Base-by-base conservation (phyloP, 2,797 vertebrate genomes). In the Iguana delicatissima region DNA sequence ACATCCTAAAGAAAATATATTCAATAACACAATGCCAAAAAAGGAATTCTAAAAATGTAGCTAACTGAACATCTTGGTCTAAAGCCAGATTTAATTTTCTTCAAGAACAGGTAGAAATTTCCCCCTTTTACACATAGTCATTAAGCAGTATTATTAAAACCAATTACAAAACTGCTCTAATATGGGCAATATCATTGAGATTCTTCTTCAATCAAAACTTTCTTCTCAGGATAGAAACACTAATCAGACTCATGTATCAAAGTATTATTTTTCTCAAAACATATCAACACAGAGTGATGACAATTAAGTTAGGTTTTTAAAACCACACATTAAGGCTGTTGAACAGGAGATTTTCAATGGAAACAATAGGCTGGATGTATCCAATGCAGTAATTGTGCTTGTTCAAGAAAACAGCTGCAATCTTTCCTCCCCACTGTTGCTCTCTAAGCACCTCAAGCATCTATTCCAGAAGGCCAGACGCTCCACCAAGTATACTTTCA, bases 71-170 rank as follows among this genome's bases (percentile, higher is more conserved):
- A 94, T 91, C 91, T 91, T 93, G 91, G 92, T 91, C 73, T 81
- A 57, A 76, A 76, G 62, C 93, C 82, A 55, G 76, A 89, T 87
- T 81, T 92, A 95, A 91, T 87, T 93, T 90, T 90, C 93, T 91
- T 93, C 80, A 88, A 91, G 42, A 62, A 86, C 52, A 52, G 10
- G 52, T 9, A 8, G 52, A 52, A 52, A 52, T 46, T 46, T 46
- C 4, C 4, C 42, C 42, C 42, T 46, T 46, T 46, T 46, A 46
- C 42, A 46, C 42, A 46, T 46, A 46, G 42, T 46, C 42, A 46
- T 46, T 46, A 46, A 46, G 42, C 42, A 46, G 42, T 46, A 46
- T 52, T 52, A 52, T 52, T 52, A 52, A 52, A 52, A 52, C 52
- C 52, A 52, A 52, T 12, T 52, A 52, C 52, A 52, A 52, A 8